Evolutionary conservation across 2,797 vertebrate species (phyloP).

Genomic region (Australoheros facetus): DNA sequence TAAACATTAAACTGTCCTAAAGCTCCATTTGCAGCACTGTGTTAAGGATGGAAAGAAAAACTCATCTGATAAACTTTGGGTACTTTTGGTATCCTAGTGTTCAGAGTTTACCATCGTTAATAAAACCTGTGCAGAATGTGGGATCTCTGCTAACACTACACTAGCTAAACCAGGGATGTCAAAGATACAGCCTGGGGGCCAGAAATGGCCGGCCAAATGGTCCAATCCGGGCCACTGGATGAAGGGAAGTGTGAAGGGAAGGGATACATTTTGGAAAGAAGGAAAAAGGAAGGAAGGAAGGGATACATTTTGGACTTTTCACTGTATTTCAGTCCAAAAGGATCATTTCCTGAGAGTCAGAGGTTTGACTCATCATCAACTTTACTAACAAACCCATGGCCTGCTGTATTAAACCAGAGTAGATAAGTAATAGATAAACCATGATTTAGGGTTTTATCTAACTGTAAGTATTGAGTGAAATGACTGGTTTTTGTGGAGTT

Average conservation of each 20-base stretch:
- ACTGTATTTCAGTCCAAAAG: too few relatives aligned
- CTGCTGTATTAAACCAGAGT: background rate
- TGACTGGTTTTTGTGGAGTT: background rate
- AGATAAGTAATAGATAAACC: background rate
- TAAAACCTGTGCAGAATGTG: background rate
- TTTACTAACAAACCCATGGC: background rate
- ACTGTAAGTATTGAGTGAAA: background rate
- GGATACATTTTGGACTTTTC: too few relatives aligned
- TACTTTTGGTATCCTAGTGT: too few relatives aligned
- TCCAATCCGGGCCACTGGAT: background rate
- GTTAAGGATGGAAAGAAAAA: background rate
- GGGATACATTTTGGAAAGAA: too few relatives aligned
- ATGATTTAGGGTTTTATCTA: background rate
- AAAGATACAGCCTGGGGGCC: background rate
- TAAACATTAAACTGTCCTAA: background rate
- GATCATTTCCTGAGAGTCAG: too few relatives aligned
- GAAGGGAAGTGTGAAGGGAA: too few relatives aligned
- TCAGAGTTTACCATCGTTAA: too few relatives aligned
- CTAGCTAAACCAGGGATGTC: background rate
- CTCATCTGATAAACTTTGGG: too few relatives aligned
- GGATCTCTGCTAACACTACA: background rate
- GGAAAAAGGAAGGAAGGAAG: too few relatives aligned
- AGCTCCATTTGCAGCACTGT: background rate
- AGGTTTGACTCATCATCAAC: too few relatives aligned
- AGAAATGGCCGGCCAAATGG: fast-evolving